Evolutionary conservation across 2,113 vertebrate species (phyloP), one percentile per base, ranked within the genome.

Genomic region (Pelobates fuscus): DNA sequence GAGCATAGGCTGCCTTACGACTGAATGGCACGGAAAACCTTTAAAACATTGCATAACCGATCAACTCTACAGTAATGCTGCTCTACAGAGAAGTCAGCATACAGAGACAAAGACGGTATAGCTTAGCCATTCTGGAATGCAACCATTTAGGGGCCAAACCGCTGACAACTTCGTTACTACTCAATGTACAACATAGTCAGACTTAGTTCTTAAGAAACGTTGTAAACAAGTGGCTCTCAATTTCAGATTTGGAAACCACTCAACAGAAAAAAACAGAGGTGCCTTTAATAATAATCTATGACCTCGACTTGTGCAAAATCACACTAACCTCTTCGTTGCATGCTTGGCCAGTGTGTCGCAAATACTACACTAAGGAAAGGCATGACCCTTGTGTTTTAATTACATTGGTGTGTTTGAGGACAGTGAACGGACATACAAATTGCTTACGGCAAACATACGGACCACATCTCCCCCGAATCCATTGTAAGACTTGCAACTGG

Each of bases 231-330:
- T 17, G 2, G 27, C 41, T n/a, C 8, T 61, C 18, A 29, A 29
- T n/a, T 14, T 15, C 24, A 26, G 20, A 41, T 41, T 17, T 17
- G 20, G 52, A 49, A 24, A 21, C 54, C 21, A 14, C 63, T 29
- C n/a, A n/a, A 43, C 20, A 11, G 11, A 57, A 25, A 68, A 76
- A n/a, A 20, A 68, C 24, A 75, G n/a, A 32, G 30, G 30, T 32
- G 30, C 30, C 30, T 14, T 60, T 8, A 27, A 18, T 11, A 11
- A 65, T 57, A 30, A 59, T 65, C 27, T 18, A 60, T 68, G 65
- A 68, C 43, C 37, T 46, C 58, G 52, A 43, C 37, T 67, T 75
- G 73, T 76, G 64, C 73, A 61, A 65, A 72, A 52, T 55, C 71
- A 73, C 61, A 73, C 70, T 72, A 46, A 61, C 73, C 57, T 37